phyloP scores from a whole-genome alignment of 2,113 vertebrate genomes.

The Ceuthmochares aereus region DNA sequence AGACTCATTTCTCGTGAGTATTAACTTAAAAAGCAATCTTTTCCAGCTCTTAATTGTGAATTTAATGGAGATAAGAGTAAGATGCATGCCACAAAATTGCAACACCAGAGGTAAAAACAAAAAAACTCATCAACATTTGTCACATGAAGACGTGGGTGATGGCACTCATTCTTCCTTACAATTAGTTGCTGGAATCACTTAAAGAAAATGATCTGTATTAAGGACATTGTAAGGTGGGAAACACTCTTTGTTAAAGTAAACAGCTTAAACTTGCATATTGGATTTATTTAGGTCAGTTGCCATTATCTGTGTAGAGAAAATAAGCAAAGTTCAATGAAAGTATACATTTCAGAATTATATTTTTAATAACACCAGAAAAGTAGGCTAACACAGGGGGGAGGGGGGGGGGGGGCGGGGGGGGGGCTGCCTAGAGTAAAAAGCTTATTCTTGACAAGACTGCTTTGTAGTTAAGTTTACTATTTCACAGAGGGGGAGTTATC shows the following conservation, averaged over 20 bases:
- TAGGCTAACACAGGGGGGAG: not conserved
- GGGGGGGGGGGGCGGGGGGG: too few relatives aligned
- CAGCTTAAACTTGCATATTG: not conserved
- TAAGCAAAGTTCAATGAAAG: not conserved
- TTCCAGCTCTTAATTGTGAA: not conserved
- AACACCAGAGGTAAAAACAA: not conserved
- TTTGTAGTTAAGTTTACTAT: not conserved
- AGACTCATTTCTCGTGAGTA: not conserved
- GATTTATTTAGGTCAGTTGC: too few relatives aligned
- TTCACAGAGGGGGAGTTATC: not conserved
- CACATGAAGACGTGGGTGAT: not conserved
- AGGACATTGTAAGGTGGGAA: not conserved
- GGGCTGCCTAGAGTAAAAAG: not conserved
- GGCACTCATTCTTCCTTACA: not conserved
- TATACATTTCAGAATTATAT: not conserved
- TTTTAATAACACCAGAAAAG: not conserved
- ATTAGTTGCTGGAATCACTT: not conserved
- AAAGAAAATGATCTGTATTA: not conserved
- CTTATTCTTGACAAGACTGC: not conserved
- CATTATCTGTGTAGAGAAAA: not conserved
- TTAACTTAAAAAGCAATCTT: not conserved
- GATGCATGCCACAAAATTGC: accelerated
- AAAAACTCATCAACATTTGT: not conserved
- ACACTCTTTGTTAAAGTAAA: not conserved
- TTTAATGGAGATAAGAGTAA: not conserved